Conservation (phyloP, 30 jellyfish, hydroid and myxozoan genomes). For the Hydractinia echinata region DNA sequence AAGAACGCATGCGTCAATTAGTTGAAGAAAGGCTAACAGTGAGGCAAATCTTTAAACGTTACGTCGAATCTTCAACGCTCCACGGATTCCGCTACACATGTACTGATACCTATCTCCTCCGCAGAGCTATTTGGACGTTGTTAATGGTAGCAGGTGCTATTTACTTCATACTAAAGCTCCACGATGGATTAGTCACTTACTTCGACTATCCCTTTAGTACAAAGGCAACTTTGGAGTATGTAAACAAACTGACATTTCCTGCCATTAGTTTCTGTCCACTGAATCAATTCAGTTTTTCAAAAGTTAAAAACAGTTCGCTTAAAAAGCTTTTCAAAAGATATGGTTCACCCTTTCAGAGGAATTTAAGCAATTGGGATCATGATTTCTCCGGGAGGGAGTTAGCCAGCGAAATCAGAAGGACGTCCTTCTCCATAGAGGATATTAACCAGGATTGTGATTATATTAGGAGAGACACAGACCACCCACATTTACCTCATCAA, state of each 20-base stretch:
- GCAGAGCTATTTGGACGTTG: slow-evolving; percentile 80
- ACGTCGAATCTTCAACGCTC: slow-evolving; percentile 81
- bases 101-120: slow-evolving; percentile 69
- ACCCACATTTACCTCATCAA: slow-evolving; percentile 31
- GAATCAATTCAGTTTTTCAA: slow-evolving; percentile 60
- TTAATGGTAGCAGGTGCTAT: slow-evolving; percentile 79
- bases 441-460: slow-evolving; percentile 68
- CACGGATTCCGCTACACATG: slow-evolving; percentile 92
- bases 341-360: slow-evolving; percentile 20
- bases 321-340: slow-evolving; percentile 20
- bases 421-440: slow-evolving; percentile 57
- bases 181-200: slow-evolving; percentile 61
- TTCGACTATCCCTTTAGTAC: slow-evolving; percentile 86
- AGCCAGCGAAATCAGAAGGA: slow-evolving; percentile 35
- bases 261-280: slow-evolving; percentile 79
- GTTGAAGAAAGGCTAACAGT: slow-evolving; percentile 89
- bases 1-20: slow-evolving; percentile 51
- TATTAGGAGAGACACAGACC: slow-evolving; percentile 61
- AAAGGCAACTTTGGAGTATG: slow-evolving; percentile 78
- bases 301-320: slow-evolving; percentile 45
- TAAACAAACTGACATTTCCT: slow-evolving; percentile 65
- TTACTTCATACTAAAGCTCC: slow-evolving; percentile 65
- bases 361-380: slow-evolving; percentile 29
- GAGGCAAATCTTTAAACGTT: slow-evolving; percentile 73
- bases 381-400: slow-evolving; percentile 71